phyloP scores from a whole-genome alignment of 2,113 vertebrate species.

The Carlito syrichta region DNA sequence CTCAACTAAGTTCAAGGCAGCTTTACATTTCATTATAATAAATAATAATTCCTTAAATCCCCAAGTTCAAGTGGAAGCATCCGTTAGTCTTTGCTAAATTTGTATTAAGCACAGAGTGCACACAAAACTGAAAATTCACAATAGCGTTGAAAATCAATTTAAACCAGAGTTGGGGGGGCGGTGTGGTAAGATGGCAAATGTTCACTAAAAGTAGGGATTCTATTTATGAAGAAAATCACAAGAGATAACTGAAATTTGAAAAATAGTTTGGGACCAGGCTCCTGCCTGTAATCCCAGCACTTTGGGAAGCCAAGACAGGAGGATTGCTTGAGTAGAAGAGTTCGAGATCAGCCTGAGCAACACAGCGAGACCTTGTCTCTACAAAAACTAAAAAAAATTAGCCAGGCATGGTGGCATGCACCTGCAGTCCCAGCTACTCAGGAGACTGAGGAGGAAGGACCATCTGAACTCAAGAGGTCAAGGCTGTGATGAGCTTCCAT shows the following conservation, averaged over 20 bases:
- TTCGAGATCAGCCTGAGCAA: too few relatives aligned
- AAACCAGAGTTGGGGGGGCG: background rate
- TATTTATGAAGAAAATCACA: background rate
- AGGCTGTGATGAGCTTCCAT: too few relatives aligned
- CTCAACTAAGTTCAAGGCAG: background rate
- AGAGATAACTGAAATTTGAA: background rate
- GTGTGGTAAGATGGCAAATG: background rate
- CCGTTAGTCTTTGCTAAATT: background rate
- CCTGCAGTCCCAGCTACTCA: too few relatives aligned
- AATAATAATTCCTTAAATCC: background rate
- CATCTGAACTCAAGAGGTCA: too few relatives aligned
- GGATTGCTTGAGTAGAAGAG: too few relatives aligned
- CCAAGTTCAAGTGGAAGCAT: background rate
- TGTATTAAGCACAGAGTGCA: background rate
- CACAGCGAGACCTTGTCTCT: too few relatives aligned
- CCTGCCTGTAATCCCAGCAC: too few relatives aligned
- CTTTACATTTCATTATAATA: background rate
- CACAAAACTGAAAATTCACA: background rate
- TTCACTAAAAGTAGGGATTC: background rate
- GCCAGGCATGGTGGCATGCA: too few relatives aligned
- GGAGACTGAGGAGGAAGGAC: too few relatives aligned
- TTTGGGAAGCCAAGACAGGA: too few relatives aligned
- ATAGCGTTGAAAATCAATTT: background rate
- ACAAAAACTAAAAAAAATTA: too few relatives aligned
- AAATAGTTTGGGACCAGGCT: too few relatives aligned